Base-by-base conservation (phyloP, 1,140 invertebrate species). In the Eurosta solidaginis region DNA sequence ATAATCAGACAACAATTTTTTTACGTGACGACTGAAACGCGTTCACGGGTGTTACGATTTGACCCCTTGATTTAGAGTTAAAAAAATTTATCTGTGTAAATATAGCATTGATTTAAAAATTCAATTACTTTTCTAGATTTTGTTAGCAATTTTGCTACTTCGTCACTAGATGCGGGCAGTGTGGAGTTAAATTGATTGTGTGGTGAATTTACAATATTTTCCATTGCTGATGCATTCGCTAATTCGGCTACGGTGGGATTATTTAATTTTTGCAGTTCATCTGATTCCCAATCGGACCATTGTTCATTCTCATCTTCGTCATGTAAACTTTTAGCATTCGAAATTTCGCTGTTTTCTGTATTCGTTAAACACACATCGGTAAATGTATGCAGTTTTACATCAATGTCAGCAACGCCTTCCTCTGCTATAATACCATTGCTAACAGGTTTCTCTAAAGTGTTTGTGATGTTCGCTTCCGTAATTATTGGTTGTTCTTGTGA, bases 251-350 rank as follows among this genome's bases (percentile, higher is more conserved):
- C 14, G 20, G 27, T 36, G n/a, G 3, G 78, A 42, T 47, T 74
- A 29, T 42, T 73, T 54, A 77, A 44, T 78, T 77, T 79, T 68
- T 82, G 82, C 20, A 83, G 50, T 36, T 92, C 91, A 74, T 92
- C 91, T 45, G 86, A 81, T 20, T 94, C 93, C 93, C 93, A 95
- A 83, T 95, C 93, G 49, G 93, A 93, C 93, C 94, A 95, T n/a
- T 84, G 84, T n/a, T 84, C 87, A 63, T 90, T 90, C 42, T 84
- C 83, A 20, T 83, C 86, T 45, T 88, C 86, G 40, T 79, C 73
- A 9, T 42, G 42, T 33, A 77, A 76, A 25, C 42, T 40, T 75
- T 40, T 33, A n/a, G 81, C 90, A 84, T 73, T n/a, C 27, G 44
- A 20, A 10, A 76, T 45, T 90, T 88, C 87, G 89, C 88, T 77